phyloP scores from a whole-genome alignment of 2,113 vertebrate genomes.

The Ceyx melanurus region DNA sequence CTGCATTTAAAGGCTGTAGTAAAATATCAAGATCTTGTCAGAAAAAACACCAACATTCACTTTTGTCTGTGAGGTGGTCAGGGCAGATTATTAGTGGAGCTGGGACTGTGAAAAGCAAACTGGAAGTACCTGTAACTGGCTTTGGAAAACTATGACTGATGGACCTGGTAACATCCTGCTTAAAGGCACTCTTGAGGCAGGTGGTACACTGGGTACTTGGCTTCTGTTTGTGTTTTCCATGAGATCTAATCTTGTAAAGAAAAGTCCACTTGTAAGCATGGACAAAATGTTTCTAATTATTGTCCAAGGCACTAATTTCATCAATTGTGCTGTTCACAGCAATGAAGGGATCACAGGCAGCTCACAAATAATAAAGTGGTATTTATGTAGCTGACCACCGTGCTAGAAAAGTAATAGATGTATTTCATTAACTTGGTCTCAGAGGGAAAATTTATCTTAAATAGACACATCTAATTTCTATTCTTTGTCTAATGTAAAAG shows the following conservation, averaged over 20 bases:
- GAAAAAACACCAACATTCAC: neutral
- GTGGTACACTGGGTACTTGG: neutral
- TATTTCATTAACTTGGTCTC: neutral
- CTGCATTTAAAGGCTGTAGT: neutral
- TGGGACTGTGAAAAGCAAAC: neutral
- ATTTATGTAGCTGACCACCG: neutral
- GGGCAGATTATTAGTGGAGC: neutral
- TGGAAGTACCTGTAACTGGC: neutral
- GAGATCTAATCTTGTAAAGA: neutral
- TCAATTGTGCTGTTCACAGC: neutral
- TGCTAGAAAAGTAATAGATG: neutral
- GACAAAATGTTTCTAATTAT: neutral
- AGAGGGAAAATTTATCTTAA: neutral
- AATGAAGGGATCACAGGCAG: neutral
- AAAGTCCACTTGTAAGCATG: neutral
- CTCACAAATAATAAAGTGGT: neutral
- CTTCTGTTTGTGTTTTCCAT: neutral
- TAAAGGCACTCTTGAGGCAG: neutral
- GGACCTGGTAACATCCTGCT: neutral
- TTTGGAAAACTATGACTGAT: neutral
- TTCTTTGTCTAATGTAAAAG: constrained; percentile 52
- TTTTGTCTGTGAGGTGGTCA: neutral
- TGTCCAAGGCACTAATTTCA: neutral
- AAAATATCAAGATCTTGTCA: neutral
- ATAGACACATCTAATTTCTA: neutral